Conservation (phyloP, 2,888 invertebrate genomes). For the Troilus luridus region DNA sequence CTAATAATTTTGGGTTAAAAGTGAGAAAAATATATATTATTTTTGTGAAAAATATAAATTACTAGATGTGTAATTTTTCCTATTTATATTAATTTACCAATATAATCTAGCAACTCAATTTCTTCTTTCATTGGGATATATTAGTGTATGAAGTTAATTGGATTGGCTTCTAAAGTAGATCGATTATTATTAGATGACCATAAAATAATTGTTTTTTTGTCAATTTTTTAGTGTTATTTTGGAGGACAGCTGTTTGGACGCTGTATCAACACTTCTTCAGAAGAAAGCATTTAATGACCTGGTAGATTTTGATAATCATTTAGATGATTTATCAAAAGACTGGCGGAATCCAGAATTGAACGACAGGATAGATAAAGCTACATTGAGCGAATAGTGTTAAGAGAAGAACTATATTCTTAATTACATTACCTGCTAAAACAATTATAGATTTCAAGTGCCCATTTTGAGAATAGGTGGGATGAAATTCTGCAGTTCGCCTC, state of each 20-base stretch:
- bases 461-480: not conserved
- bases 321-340: conserved; percentile 90
- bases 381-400: conserved; percentile 37
- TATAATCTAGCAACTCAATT: no score
- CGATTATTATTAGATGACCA: no score
- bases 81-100: no score
- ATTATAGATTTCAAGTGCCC: not conserved
- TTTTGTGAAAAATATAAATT: no score
- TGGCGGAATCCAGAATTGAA: conserved; percentile 87
- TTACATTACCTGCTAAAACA: not conserved
- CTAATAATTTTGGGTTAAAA: no score
- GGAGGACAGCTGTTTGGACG: conserved; percentile 73
- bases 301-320: conserved; percentile 97
- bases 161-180: no score
- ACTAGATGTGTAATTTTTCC: no score
- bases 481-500: not conserved
- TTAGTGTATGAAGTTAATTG: no score
- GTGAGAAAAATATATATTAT: no score
- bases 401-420: conserved; percentile 31
- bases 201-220: not conserved
- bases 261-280: conserved; percentile 81
- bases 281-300: conserved; percentile 77
- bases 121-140: no score
- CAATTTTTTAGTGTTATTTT: conserved; percentile 66
- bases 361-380: conserved; percentile 72